Evolutionary conservation across 2,113 vertebrate genomes (phyloP).

Genomic region (Xiphophorus couchianus): DNA sequence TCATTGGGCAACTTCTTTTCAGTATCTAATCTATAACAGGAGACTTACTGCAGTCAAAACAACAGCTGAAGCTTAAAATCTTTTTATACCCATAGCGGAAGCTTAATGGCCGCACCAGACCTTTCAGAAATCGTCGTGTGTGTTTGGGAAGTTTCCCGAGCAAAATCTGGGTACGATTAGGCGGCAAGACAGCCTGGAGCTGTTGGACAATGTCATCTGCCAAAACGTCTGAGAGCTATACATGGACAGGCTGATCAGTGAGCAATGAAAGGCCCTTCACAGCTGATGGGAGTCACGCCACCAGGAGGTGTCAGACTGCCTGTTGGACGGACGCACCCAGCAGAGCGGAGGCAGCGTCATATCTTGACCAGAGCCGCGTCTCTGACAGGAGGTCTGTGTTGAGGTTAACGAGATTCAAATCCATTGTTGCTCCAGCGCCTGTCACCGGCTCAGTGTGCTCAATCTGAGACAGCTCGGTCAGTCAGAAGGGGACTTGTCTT

Average conservation of each 20-base stretch:
- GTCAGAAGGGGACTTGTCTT: conserved; percentile 5
- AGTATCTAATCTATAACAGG: conserved; percentile 17
- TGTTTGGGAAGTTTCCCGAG: conserved; percentile 19
- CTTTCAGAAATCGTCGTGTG: conserved; percentile 16
- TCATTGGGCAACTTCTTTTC: not conserved
- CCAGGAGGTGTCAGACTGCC: conserved; percentile 15
- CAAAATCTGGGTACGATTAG: conserved; percentile 37
- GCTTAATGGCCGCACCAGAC: conserved; percentile 14
- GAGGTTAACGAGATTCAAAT: conserved; percentile 64
- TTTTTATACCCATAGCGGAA: conserved; percentile 16
- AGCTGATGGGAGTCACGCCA: conserved; percentile 37
- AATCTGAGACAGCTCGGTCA: conserved; percentile 6
- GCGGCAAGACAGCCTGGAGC: conserved; percentile 1
- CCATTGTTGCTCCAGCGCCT: conserved; percentile 24
- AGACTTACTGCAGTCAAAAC: conserved; percentile 17
- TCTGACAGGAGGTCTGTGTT: conserved; percentile 54
- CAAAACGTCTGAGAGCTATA: not conserved
- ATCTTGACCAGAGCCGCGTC: conserved; percentile 14
- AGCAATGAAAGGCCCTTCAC: conserved; percentile 24
- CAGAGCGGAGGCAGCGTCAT: not conserved
- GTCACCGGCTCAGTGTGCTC: conserved; percentile 7
- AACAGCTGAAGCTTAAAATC: conserved; percentile 25
- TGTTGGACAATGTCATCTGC: not conserved
- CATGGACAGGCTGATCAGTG: conserved; percentile 12
- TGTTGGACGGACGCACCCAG: conserved; percentile 11